These are phyloP conservation scores for Mamestra configurata DNA, from an alignment of 1,140 invertebrate genomes.

Conservation along the genomic window DNA sequence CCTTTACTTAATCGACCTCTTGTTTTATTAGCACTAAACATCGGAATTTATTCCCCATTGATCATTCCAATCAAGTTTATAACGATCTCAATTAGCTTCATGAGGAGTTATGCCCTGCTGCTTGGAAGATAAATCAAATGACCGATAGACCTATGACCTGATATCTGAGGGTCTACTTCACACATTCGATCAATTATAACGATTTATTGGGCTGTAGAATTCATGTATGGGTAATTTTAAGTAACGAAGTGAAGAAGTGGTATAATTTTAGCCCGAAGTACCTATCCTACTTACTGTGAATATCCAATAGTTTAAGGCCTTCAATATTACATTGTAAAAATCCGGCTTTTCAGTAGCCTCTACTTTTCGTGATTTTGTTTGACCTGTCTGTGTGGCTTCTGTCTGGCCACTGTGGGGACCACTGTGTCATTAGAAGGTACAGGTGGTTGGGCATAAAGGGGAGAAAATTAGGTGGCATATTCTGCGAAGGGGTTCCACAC, in stretches of 20 bases:
- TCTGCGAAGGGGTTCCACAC: no score
- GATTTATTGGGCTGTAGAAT: conserved; percentile 6
- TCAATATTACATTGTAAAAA: no score
- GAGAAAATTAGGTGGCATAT: no score
- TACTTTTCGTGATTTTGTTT: no score
- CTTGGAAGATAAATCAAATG: conserved; percentile 9
- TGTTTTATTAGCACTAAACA: conserved; percentile 10
- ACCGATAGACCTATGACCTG: conserved; percentile 12
- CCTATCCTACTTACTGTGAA: no score
- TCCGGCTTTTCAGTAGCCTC: no score
- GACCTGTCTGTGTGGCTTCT: no score
- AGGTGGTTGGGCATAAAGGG: no score
- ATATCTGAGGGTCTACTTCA: conserved; percentile 26
- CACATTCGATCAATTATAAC: conserved; percentile 21
- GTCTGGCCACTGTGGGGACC: no score
- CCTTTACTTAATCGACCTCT: background rate
- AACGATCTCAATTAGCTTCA: conserved; percentile 6
- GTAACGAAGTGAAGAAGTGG: background rate
- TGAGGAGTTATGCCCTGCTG: background rate
- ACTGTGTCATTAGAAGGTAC: no score
- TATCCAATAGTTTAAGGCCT: no score
- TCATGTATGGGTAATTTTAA: conserved; percentile 1
- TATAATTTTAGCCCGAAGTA: background rate
- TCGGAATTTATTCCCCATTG: background rate
- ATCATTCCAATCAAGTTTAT: conserved; percentile 17